These are phyloP conservation scores for Leptothorax acervorum DNA, from an alignment of 2,888 invertebrate species.

Conservation along the genomic window DNA sequence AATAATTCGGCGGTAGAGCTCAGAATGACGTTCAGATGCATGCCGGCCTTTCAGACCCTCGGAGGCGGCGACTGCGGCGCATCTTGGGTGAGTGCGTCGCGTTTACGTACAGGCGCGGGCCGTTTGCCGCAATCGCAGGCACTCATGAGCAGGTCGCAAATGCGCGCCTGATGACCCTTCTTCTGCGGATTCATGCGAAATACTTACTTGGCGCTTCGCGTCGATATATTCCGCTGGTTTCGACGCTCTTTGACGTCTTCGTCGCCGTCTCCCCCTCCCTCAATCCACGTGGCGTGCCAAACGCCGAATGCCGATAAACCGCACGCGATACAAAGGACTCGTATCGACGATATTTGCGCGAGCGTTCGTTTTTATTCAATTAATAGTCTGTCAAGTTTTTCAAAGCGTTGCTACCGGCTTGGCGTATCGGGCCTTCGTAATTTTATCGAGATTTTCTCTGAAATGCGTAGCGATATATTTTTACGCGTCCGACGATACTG, in stretches of 20 bases:
- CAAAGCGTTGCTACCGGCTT: constrained; percentile 51
- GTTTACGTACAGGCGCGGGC: constrained; percentile 44
- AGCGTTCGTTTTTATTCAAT: constrained; percentile 52
- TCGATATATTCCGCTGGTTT: background rate
- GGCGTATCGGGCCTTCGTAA: constrained; percentile 47
- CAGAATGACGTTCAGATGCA: constrained; percentile 90
- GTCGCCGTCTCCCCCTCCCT: constrained; percentile 7
- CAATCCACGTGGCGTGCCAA: background rate
- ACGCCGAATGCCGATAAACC: constrained; percentile 40
- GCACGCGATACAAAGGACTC: constrained; percentile 44
- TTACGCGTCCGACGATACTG: constrained; percentile 40
- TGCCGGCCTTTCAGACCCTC: constrained; percentile 89
- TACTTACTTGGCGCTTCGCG: background rate
- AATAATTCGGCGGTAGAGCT: constrained; percentile 75
- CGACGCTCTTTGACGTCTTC: constrained; percentile 31
- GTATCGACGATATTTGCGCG: constrained; percentile 48
- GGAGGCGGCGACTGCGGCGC: constrained; percentile 88
- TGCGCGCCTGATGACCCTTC: constrained; percentile 14
- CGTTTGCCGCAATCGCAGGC: constrained; percentile 38
- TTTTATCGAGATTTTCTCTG: constrained; percentile 52
- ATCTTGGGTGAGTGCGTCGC: constrained; percentile 88
- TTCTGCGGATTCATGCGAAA: constrained; percentile 16
- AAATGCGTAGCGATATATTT: constrained; percentile 50
- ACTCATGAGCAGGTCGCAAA: background rate
- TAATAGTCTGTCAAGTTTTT: constrained; percentile 57